A percentile compares a stretch with the other conserved stretches of the same genome.
These are phyloP conservation scores for Heliocidaris erythrogramma DNA, from an alignment of 35 echinoderm and acorn worm species.

Conservation along the genomic window DNA sequence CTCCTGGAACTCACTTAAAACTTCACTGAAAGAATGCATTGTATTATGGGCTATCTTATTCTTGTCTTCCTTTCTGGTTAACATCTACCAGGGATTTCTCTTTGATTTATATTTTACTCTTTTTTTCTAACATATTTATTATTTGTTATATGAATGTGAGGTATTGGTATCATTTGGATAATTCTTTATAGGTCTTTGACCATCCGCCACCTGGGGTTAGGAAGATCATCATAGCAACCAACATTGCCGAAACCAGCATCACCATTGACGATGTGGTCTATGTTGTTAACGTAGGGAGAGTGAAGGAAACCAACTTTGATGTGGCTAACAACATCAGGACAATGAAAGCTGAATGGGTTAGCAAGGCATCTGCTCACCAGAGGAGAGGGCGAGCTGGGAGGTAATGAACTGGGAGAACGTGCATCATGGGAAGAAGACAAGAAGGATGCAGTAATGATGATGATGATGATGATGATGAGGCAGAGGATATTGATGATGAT, in stretches of 20 bases:
- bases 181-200: constrained; percentile 81
- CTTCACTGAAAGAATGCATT: too few species aligned
- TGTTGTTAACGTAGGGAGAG: constrained; percentile 78
- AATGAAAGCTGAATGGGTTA: constrained; percentile 92
- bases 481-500: neutral
- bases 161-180: neutral
- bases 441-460: neutral
- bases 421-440: neutral
- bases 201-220: constrained; percentile 78
- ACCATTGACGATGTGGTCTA: constrained; percentile 98
- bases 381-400: constrained; percentile 89
- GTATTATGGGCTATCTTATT: too few species aligned
- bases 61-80: too few species aligned
- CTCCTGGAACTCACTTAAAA: too few species aligned
- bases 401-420: constrained; percentile 8
- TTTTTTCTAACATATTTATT: too few species aligned
- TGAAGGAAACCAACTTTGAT: constrained; percentile 92
- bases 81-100: too few species aligned
- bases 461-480: neutral
- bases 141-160: too few species aligned
- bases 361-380: constrained; percentile 79
- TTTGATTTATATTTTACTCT: too few species aligned
- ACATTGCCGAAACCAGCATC: constrained; percentile 99
- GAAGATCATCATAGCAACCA: constrained; percentile 95
- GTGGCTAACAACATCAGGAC: constrained; percentile 82